Evolutionary conservation across 2,888 invertebrate species (phyloP), one percentile per base, ranked within the genome.

Genomic region (Ditula angustiorana): DNA sequence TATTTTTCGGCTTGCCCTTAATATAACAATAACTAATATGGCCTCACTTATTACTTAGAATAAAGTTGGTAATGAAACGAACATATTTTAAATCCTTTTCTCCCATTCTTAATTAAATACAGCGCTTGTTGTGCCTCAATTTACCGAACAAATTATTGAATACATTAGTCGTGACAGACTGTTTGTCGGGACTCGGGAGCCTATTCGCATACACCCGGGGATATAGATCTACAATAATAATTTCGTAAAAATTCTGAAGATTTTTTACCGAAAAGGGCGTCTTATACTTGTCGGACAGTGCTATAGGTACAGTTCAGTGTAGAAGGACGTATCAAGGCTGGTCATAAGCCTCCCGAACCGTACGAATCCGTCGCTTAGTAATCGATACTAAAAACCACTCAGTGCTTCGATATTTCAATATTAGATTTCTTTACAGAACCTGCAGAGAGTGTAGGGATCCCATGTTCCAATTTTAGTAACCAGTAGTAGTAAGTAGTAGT

Each of bases 401-500:
- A 63, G 63, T 66, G 67, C 69, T 69, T 75, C 74, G 72, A 75
- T 74, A 76, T 73, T 74, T 74, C 69, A 74, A 77, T 79, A 83
- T 78, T 75, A 72, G 62, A 74, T 76, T 71, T 70, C 67, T 67
- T 67, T 65, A 68, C 56, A 41, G 57, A 66, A 49, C 56, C 37
- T 41, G 23, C 30, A 11, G n/a, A 50, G 30, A 21, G 19, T 16
- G 30, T 16, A 21, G 19, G 19, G 30, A 21, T 19, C n/a, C n/a
- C n/a, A n/a, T n/a, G n/a, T n/a, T n/a, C n/a, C n/a, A n/a, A n/a
- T n/a, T n/a, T n/a, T n/a, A n/a, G n/a, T n/a, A n/a, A n/a, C n/a
- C n/a, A n/a, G n/a, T n/a, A n/a, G n/a, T n/a, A n/a, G n/a, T n/a
- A n/a, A n/a, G n/a, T n/a, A n/a, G n/a, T n/a, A n/a, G n/a, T n/a